Base-by-base conservation (phyloP, 2,797 vertebrate species). In the Remorina albescens region DNA sequence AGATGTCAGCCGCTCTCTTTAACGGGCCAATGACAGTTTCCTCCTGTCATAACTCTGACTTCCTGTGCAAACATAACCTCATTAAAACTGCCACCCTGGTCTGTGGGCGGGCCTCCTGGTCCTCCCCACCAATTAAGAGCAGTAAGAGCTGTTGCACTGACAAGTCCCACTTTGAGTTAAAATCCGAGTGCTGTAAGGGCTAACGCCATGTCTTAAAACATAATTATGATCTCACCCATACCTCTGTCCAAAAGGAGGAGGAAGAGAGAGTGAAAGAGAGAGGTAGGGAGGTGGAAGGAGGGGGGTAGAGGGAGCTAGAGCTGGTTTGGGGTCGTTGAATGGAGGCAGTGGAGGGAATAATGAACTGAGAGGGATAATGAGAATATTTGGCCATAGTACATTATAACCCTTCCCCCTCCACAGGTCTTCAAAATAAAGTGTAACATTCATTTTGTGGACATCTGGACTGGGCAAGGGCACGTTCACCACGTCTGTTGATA, bases 51-150 rank as follows among this genome's bases (percentile, higher is more conserved):
- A 90, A 86, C 92, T 93, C 86, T 88, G 90, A 92, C 90, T 94
- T 93, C 87, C 91, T 92, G 87, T 88, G 87, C 90, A 89, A 93
- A 92, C 91, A 92, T 92, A 91, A 92, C 91, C 94, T 95, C 94
- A 94, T 95, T 95, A 95, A 93, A 92, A 93, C 80, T 86, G 88
- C 88, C 91, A 92, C 86, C 83, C 82, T 70, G 81, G 88, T 92
- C 92, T 90, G 89, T 92, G 92, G 92, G 90, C 84, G 86, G 92
- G 89, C 86, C 93, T 93, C 84, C 83, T 78, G 87, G 86, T 89
- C 91, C 92, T 92, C 89, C 93, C 87, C 91, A 93, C 93, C 93
- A 93, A 95, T 94, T 94, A 95, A 90, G 89, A 91, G 84, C 82
- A 88, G 90, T 91, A 90, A 88, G 89, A 89, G 90, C 89, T 93